Evolutionary conservation across 2,797 vertebrate species (phyloP), one percentile per base, ranked within the genome.

Genomic region (Pempheris klunzingeri): DNA sequence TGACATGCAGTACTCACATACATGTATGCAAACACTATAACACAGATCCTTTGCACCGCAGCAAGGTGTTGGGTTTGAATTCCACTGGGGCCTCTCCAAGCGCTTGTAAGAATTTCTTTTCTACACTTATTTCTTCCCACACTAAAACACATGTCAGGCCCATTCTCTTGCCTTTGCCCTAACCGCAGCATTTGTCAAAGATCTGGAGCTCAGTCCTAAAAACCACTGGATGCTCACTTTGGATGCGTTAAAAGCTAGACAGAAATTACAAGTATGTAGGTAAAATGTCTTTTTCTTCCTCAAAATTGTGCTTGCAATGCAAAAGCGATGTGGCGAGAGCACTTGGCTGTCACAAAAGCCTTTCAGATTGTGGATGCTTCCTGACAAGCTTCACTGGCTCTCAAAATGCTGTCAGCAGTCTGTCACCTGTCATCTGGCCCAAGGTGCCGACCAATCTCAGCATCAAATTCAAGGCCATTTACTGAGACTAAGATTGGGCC

Each of bases 381-480:
- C 53, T 74, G 67, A 71, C 84, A 82, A 83, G 84, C 84, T 71
- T 54, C 65, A 73, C 59, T 71, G 77, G 76, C 17, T 18, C 72
- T 77, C 71, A 75, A 80, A 87, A 82, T 22, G 71, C 76, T 72
- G 81, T 78, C 82, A 80, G 71, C 74, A 78, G 75, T 84, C 75
- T 86, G 71, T 83, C 88, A 80, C 77, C n/a, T 83, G 80, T 82
- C 82, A 75, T 81, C 73, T 65, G 74, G 64, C 57, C 85, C 28
- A 39, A 78, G 76, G 77, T 70, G 38, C 55, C 15, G 32, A 74
- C 69, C 86, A 44, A 76, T 84, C 77, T 66, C 65, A 71, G 47
- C 77, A 76, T 76, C 59, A 76, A 38, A 87, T 71, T 81, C 74
- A 71, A 78, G 77, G 55, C 72, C 77, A 71, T 77, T 88, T 87